Percentiles rank a stretch among this genome's conserved stretches.
Conservation (phyloP, 2,797 vertebrate genomes). For the Clarias pachynema region DNA sequence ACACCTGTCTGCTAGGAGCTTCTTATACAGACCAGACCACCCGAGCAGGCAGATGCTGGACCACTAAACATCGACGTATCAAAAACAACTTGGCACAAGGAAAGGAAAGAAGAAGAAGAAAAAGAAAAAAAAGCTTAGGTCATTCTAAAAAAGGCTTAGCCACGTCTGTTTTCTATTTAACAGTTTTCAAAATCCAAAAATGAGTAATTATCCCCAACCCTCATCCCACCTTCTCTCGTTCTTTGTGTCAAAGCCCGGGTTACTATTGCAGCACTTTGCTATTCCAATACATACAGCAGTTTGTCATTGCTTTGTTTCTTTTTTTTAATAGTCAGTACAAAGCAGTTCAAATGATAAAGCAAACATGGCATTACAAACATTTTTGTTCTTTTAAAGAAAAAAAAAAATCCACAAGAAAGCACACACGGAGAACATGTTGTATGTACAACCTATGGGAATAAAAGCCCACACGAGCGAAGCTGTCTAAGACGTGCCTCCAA, state of each 20-base stretch:
- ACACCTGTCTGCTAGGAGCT: slow-evolving; percentile 71
- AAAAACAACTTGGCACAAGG: slow-evolving; percentile 82
- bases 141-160: slow-evolving; percentile 78
- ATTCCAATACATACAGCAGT: slow-evolving; percentile 95
- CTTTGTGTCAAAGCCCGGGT: slow-evolving; percentile 83
- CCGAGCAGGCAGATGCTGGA: slow-evolving; percentile 85
- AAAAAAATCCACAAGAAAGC: slow-evolving; percentile 63
- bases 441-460: slow-evolving; percentile 86
- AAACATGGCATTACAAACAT: slow-evolving; percentile 79
- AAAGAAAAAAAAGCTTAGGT: slow-evolving; percentile 83
- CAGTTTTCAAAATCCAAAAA: slow-evolving; percentile 86
- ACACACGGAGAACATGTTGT: slow-evolving; percentile 86
- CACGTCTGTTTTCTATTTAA: slow-evolving; percentile 92
- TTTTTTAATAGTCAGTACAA: slow-evolving; percentile 91
- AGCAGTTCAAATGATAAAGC: slow-evolving; percentile 89
- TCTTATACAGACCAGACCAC: slow-evolving; percentile 80
- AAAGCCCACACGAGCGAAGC: slow-evolving; percentile 79
- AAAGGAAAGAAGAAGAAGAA: slow-evolving; percentile 68
- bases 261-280: slow-evolving; percentile 91
- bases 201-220: slow-evolving; percentile 75
- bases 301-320: slow-evolving; percentile 58
- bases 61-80: slow-evolving; percentile 85
- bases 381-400: slow-evolving; percentile 65
- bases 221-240: slow-evolving; percentile 34
- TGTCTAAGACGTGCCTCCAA: slow-evolving; percentile 53